These are phyloP conservation scores for Polylopha cassiicola DNA, from an alignment of 2,888 invertebrate genomes.

Conservation along the genomic window DNA sequence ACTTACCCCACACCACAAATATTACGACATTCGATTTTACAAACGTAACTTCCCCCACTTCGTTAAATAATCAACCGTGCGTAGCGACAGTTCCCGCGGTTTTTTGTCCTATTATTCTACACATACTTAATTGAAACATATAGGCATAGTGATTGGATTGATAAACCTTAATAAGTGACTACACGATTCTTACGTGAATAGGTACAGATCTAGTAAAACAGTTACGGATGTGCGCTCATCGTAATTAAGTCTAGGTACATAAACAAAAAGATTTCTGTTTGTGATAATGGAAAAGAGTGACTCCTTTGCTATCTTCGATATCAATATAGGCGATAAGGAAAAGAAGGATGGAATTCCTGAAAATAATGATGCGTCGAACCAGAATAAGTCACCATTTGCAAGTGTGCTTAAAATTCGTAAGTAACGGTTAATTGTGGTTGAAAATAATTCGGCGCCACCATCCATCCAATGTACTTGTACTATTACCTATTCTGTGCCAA, in stretches of 20 bases:
- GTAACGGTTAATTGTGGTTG: no score
- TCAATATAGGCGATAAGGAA: constrained; percentile 52
- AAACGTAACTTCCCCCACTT: constrained; percentile 18
- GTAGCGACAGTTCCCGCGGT: constrained; percentile 32
- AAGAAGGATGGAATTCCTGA: constrained; percentile 35
- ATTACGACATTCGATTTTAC: constrained; percentile 15
- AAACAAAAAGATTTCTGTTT: constrained; percentile 7
- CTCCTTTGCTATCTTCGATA: constrained; percentile 59
- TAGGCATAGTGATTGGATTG: constrained; percentile 3
- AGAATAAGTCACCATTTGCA: constrained; percentile 40
- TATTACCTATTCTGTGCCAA: no score
- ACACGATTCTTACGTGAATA: constrained; percentile 20
- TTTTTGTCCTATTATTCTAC: constrained; percentile 19
- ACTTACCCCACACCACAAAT: constrained; percentile 8
- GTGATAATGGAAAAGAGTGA: constrained; percentile 51
- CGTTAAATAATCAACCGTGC: constrained; percentile 26
- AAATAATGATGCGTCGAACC: constrained; percentile 38
- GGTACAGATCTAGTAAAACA: neutral
- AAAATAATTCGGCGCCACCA: no score
- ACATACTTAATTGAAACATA: constrained; percentile 3
- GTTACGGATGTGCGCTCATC: constrained; percentile 1
- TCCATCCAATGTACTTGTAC: no score
- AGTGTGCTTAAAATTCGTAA: constrained; percentile 65
- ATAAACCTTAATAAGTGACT: constrained; percentile 18
- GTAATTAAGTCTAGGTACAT: constrained; percentile 3